A percentile compares a stretch with the other conserved stretches of the same genome.
These are phyloP conservation scores for Glaucopsyche alexis DNA, from an alignment of 2,888 invertebrate genomes.

Conservation along the genomic window DNA sequence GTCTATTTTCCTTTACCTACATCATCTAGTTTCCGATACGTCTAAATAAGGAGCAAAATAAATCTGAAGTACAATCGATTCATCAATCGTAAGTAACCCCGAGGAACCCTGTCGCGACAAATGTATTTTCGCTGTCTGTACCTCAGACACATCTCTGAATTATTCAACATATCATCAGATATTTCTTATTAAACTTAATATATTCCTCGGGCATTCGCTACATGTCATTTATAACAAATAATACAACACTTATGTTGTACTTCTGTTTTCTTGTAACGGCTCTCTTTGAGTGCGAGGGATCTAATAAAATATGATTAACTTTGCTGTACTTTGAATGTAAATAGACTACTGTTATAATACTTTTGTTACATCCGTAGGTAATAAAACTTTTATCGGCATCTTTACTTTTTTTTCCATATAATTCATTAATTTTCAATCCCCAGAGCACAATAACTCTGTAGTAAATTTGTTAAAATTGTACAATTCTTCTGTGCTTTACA, in stretches of 20 bases:
- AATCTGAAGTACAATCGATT: neutral
- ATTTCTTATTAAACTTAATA: conserved; percentile 25
- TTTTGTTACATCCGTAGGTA: too few relatives aligned
- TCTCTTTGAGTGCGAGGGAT: neutral
- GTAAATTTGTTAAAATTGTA: too few relatives aligned
- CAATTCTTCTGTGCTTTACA: too few relatives aligned
- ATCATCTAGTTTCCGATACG: too few relatives aligned
- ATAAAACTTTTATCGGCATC: too few relatives aligned
- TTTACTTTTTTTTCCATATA: neutral
- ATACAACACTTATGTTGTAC: conserved; percentile 1
- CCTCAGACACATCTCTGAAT: neutral
- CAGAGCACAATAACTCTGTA: too few relatives aligned
- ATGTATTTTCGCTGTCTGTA: neutral
- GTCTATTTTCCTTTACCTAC: too few relatives aligned
- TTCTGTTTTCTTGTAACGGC: neutral
- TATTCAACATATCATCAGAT: conserved; percentile 24
- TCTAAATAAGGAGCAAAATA: too few relatives aligned
- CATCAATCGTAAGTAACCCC: neutral
- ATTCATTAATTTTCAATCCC: neutral
- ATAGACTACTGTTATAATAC: neutral
- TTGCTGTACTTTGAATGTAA: neutral
- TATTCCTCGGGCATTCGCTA: neutral
- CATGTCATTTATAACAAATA: neutral
- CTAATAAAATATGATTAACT: conserved; percentile 7
- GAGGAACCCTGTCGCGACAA: conserved; percentile 20